These are phyloP conservation scores for Panorpa germanica DNA, from an alignment of 2,888 invertebrate species.

Conservation along the genomic window DNA sequence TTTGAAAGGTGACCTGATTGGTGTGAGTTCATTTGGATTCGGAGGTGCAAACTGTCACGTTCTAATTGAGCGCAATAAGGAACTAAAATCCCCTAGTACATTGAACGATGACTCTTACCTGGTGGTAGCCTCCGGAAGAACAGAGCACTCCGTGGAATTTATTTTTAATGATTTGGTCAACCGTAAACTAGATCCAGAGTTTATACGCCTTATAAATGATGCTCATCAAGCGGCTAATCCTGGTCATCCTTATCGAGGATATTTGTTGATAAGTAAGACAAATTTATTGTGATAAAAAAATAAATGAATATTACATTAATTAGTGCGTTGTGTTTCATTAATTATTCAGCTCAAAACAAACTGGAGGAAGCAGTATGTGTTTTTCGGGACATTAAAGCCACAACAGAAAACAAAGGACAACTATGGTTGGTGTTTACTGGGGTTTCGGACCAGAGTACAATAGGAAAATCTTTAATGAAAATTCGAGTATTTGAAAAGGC, in stretches of 20 bases:
- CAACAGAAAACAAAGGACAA: too few relatives aligned
- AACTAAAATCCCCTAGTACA: constrained; percentile 34
- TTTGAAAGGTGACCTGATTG: constrained; percentile 51
- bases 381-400: too few relatives aligned
- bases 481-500: constrained; percentile 48
- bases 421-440: constrained; percentile 47
- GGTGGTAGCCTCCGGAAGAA: constrained; percentile 53
- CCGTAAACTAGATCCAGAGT: constrained; percentile 33
- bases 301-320: too few relatives aligned
- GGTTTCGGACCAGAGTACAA: constrained; percentile 76
- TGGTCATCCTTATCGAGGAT: constrained; percentile 52
- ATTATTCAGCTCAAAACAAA: too few relatives aligned
- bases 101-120: constrained; percentile 46
- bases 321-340: too few relatives aligned
- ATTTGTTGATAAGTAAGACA: too few relatives aligned
- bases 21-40: constrained; percentile 75
- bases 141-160: constrained; percentile 43
- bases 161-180: constrained; percentile 38
- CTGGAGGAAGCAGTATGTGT: too few relatives aligned
- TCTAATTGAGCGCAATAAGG: constrained; percentile 26
- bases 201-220: constrained; percentile 30
- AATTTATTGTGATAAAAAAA: too few relatives aligned
- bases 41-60: constrained; percentile 66
- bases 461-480: constrained; percentile 51
- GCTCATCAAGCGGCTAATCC: constrained; percentile 28